Conservation (phyloP, 1,140 invertebrate genomes). For the Platorchestia sp. region DNA sequence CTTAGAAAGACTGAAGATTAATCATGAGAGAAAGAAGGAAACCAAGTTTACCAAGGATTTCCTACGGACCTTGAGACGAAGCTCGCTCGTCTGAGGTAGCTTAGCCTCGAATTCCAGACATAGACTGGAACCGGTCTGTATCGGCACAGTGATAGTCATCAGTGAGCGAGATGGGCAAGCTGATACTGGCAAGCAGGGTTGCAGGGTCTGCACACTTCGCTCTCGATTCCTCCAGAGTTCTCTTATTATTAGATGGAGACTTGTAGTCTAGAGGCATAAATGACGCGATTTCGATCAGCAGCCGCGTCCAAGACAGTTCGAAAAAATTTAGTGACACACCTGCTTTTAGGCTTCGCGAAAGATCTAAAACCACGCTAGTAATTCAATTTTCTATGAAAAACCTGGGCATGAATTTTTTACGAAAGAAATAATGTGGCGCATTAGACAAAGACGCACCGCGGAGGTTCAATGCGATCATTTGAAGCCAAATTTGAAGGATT, state of each 20-base stretch:
- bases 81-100: neutral
- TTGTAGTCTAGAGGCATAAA: neutral
- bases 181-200: slow-evolving; percentile 23
- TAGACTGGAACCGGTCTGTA: slow-evolving; percentile 51
- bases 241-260: neutral
- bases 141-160: slow-evolving; percentile 45
- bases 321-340: neutral
- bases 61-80: neutral
- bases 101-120: slow-evolving; percentile 26
- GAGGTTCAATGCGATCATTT: too few species aligned
- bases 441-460: neutral
- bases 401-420: neutral
- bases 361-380: neutral
- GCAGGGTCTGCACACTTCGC: neutral
- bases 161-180: slow-evolving; percentile 18
- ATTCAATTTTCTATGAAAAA: neutral
- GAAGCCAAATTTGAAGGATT: too few species aligned
- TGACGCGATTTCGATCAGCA: neutral
- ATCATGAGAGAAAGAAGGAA: neutral
- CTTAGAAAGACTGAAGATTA: neutral
- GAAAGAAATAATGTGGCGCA: neutral
- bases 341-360: neutral
- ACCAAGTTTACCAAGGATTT: neutral
- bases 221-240: neutral
- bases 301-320: neutral